phyloP scores from a whole-genome alignment of 2,113 vertebrate genomes.

The Seriola aureovittata region DNA sequence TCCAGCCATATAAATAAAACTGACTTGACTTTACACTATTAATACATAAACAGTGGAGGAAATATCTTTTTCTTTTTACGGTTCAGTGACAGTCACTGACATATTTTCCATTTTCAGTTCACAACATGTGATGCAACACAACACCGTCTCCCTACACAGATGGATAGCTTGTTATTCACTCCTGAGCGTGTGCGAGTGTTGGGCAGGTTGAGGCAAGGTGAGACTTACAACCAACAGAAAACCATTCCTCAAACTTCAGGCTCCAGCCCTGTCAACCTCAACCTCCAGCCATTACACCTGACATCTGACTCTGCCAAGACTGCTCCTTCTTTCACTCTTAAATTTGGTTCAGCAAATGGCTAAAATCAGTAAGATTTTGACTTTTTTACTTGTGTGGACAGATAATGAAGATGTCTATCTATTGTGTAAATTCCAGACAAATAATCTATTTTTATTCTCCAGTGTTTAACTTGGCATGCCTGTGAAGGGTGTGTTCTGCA shows the following conservation, averaged over 20 bases:
- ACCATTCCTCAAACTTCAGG: constrained; percentile 75
- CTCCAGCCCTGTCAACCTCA: constrained; percentile 69
- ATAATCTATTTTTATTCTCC: neutral
- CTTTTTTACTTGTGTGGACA: too few relatives aligned
- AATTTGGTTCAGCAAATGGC: neutral
- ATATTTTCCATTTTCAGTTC: constrained; percentile 12
- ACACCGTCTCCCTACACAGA: neutral
- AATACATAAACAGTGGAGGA: neutral
- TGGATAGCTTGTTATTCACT: constrained; percentile 32
- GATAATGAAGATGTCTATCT: neutral
- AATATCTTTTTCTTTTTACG: neutral
- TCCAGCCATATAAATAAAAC: constrained; percentile 24
- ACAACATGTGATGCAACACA: constrained; percentile 6
- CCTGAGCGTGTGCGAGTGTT: constrained; percentile 34
- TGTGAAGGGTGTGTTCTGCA: constrained; percentile 45
- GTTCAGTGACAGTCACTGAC: neutral
- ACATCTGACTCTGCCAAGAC: constrained; percentile 10
- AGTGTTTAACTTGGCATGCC: constrained; percentile 36
- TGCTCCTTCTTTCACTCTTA: neutral
- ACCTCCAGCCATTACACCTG: constrained; percentile 39
- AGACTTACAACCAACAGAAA: constrained; percentile 51
- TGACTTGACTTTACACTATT: neutral
- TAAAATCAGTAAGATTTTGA: neutral
- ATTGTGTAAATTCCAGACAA: neutral
- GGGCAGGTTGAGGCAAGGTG: constrained; percentile 78